Evolutionary conservation across 2,113 vertebrate genomes (phyloP), one percentile per base, ranked within the genome.

Genomic region (Dicentrarchus labrax): DNA sequence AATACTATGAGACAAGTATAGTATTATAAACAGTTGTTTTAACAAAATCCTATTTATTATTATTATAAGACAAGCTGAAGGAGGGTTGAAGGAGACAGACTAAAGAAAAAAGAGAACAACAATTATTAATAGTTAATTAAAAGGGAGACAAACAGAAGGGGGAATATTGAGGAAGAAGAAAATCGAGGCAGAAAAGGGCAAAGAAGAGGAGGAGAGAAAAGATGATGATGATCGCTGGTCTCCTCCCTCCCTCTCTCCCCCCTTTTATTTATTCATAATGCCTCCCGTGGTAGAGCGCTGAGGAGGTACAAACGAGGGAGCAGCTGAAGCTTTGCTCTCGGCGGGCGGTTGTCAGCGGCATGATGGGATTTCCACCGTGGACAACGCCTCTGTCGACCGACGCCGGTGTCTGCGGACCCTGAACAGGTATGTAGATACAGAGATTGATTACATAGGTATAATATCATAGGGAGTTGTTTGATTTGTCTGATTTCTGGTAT

Each of bases 221-320:
- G 10, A 0, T n/a, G 5, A 61, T 38, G 24, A 8, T 68, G 57
- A 39, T 72, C 24, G 30, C 13, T 47, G 41, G 19, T 75, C 71
- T 64, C 72, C 78, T 75, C 78, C 43, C 12, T 69, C 56, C 21
- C 45, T 70, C 45, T 57, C 50, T 69, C 48, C 64, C 30, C 57
- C 45, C 30, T 71, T 59, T 86, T 36, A 87, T 89, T 90, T 84
- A 91, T 93, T 88, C 85, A 85, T 82, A 45, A 50, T 64, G 36
- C 72, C 11, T 83, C 53, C 50, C 64, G 22, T 65, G 51, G 8
- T 50, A 2, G 43, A 76, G 68, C 77, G 22, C 0, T 4, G 21
- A 83, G 66, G 60, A 81, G 39, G 21, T 51, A 69, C 15, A n/a
- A 68, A 1, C 8, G 24, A 68, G 3, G 67, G 48, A 77, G 39